Evolutionary conservation across 2,797 vertebrate genomes (phyloP).

Genomic region (Pangasius macronema): DNA sequence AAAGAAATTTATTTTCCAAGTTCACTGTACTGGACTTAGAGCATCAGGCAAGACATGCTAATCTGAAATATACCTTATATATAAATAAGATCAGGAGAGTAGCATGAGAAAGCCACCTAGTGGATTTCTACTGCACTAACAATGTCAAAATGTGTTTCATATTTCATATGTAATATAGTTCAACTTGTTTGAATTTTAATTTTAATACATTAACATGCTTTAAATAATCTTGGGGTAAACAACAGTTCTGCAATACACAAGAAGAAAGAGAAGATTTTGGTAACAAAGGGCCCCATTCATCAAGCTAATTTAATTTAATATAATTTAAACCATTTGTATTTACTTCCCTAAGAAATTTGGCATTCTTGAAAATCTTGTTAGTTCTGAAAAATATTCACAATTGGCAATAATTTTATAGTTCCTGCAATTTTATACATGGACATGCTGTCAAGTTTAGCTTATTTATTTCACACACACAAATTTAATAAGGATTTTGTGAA

Average conservation of each 20-base stretch:
- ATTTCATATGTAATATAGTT: not conserved
- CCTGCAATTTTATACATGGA: not conserved
- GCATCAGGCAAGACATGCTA: not conserved
- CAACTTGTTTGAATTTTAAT: not conserved
- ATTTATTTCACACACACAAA: not conserved
- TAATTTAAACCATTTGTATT: not conserved
- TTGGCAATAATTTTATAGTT: not conserved
- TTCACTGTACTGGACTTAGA: not conserved
- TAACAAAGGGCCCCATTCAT: not conserved
- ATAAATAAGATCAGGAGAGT: not conserved
- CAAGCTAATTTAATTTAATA: not conserved
- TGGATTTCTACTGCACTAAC: not conserved
- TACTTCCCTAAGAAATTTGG: not conserved
- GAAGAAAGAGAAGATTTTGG: not conserved
- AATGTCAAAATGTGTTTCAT: not conserved
- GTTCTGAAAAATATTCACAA: not conserved
- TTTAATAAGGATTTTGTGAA: not conserved
- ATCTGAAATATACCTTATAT: no score
- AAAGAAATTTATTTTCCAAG: not conserved
- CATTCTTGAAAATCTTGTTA: not conserved
- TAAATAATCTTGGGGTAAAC: not conserved
- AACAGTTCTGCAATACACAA: not conserved
- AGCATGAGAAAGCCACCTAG: slow-evolving; percentile 4
- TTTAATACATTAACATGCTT: not conserved
- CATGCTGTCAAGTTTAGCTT: not conserved